Conservation (phyloP, 2,797 vertebrate genomes). For the Scleropages formosus region DNA sequence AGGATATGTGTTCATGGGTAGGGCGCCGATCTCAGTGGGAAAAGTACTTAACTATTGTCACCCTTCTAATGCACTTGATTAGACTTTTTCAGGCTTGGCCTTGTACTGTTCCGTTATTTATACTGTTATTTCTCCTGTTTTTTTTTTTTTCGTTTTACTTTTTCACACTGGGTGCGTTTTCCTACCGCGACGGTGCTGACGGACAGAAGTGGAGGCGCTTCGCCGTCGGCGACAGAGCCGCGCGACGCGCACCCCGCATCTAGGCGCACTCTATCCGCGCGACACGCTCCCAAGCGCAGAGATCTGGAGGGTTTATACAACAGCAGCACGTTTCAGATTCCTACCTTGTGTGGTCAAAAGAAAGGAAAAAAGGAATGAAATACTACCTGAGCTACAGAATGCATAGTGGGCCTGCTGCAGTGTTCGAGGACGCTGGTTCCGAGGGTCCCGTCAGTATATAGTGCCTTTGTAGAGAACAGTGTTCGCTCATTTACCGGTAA, state of each 20-base stretch:
- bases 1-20: constrained; percentile 62
- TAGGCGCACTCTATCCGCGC: not conserved
- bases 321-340: not conserved
- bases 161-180: constrained; percentile 47
- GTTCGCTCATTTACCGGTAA: constrained; percentile 26
- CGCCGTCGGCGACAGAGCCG: not conserved
- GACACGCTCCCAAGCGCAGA: not conserved
- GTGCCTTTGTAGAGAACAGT: constrained; percentile 70
- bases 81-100: constrained; percentile 29
- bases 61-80: constrained; percentile 49
- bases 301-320: not conserved
- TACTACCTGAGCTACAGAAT: not conserved
- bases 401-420: constrained; percentile 19
- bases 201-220: constrained; percentile 10
- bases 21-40: constrained; percentile 63
- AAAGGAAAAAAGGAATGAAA: not conserved
- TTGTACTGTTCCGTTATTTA: constrained; percentile 60
- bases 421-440: constrained; percentile 31
- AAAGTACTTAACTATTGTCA: constrained; percentile 57
- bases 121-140: constrained; percentile 38
- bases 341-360: constrained; percentile 6
- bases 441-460: constrained; percentile 55
- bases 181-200: constrained; percentile 12
- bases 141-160: constrained; percentile 36
- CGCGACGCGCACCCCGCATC: not conserved